Evolutionary conservation across 2,113 vertebrate genomes (phyloP).

Genomic region (Narcine bancroftii): DNA sequence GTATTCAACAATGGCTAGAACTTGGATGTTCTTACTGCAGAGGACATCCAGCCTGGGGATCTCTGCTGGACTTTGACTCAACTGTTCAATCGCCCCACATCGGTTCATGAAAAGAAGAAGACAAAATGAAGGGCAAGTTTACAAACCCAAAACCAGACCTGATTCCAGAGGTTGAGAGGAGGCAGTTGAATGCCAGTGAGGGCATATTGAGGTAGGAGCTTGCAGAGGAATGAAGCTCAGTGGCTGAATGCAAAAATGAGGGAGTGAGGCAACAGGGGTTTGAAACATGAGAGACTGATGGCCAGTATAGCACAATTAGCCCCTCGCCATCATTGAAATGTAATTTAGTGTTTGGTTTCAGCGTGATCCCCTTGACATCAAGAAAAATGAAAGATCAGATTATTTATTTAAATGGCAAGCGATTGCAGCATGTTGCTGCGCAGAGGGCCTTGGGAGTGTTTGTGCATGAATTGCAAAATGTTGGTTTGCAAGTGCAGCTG

Average conservation of each 20-base stretch:
- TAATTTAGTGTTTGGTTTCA: no score
- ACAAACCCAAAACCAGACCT: background rate
- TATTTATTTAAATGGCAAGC: no score
- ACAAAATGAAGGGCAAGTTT: background rate
- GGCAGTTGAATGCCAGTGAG: background rate
- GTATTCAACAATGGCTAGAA: background rate
- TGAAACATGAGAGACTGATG: background rate
- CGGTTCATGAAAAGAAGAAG: background rate
- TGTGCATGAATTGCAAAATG: no score
- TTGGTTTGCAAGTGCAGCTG: no score
- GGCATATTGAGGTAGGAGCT: background rate
- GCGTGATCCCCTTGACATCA: no score
- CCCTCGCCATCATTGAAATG: background rate
- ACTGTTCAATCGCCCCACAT: background rate
- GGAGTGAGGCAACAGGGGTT: background rate
- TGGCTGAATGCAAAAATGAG: background rate
- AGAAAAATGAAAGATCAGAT: no score
- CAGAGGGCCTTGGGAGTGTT: no score
- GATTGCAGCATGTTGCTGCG: no score
- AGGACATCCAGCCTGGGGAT: background rate
- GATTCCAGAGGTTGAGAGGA: background rate
- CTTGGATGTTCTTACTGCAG: background rate
- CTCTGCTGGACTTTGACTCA: background rate
- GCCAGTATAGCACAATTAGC: background rate
- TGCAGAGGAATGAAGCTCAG: background rate